A percentile compares a stretch with the other conserved stretches of the same genome.
Conservation (phyloP, 1,140 invertebrate genomes). For the Drosophila seguyi region DNA sequence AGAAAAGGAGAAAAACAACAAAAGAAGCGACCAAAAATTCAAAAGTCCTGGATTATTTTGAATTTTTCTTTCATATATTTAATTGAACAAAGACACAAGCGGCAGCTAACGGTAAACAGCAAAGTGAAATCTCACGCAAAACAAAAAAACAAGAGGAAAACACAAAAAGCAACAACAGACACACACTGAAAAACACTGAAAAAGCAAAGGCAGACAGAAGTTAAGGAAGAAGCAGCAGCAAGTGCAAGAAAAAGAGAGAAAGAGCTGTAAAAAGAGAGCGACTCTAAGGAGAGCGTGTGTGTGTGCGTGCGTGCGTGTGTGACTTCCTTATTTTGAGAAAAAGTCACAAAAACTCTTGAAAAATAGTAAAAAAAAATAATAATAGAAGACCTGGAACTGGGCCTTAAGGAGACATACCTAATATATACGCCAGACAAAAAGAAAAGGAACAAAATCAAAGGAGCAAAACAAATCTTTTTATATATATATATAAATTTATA, state of each 20-base stretch:
- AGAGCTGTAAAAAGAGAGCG: constrained; percentile 32
- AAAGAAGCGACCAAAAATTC: constrained; percentile 50
- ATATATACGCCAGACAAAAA: neutral
- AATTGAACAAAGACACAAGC: constrained; percentile 26
- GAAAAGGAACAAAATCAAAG: constrained; percentile 13
- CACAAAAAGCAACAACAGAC: constrained; percentile 9
- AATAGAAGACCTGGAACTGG: constrained; percentile 5
- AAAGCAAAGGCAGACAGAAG: constrained; percentile 41
- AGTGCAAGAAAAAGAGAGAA: constrained; percentile 20
- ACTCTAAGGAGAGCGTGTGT: constrained; percentile 22
- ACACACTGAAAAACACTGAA: constrained; percentile 8
- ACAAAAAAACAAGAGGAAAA: constrained; percentile 22
- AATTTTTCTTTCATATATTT: constrained; percentile 53
- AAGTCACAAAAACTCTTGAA: constrained; percentile 14
- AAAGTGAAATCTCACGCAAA: constrained; percentile 76
- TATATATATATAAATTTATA: neutral
- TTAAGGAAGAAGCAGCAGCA: constrained; percentile 34
- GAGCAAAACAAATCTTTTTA: neutral
- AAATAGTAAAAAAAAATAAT: neutral
- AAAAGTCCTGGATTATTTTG: constrained; percentile 85
- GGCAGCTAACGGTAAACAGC: constrained; percentile 51
- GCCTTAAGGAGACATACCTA: neutral
- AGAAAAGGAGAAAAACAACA: neutral
- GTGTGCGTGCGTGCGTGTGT: constrained; percentile 12
- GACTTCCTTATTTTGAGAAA: constrained; percentile 20